Evolutionary conservation across 2,113 vertebrate genomes (phyloP).

Genomic region (Lophura nycthemera): DNA sequence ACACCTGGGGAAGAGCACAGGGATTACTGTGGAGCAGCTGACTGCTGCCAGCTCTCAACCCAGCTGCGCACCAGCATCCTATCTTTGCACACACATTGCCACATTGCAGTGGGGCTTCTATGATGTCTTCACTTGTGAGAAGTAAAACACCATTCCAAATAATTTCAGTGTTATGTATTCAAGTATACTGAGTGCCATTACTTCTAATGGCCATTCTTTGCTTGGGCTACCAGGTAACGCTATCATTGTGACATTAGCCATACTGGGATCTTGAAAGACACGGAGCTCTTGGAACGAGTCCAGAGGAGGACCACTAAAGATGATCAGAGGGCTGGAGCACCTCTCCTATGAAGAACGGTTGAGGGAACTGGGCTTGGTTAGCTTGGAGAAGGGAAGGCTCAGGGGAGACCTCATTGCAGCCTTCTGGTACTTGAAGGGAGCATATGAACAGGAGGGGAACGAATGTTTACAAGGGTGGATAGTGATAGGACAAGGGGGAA

Average conservation of each 20-base stretch:
- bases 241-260: neutral
- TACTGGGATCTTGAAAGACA: neutral
- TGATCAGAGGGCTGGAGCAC: too few species aligned
- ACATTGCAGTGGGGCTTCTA: fast-evolving
- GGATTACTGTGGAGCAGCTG: neutral
- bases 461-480: too few species aligned
- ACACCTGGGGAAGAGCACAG: neutral
- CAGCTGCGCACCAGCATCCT: neutral
- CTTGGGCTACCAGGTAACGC: neutral
- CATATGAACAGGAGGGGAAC: too few species aligned
- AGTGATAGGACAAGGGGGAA: too few species aligned
- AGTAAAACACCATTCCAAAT: neutral
- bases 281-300: too few species aligned
- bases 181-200: fast-evolving
- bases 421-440: too few species aligned
- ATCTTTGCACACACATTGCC: fast-evolving
- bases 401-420: too few species aligned
- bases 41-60: fast-evolving
- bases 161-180: fast-evolving
- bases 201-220: neutral
- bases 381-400: too few species aligned
- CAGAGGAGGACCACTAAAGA: too few species aligned
- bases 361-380: too few species aligned
- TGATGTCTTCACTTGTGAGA: neutral
- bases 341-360: too few species aligned